Conservation (phyloP, 1,140 invertebrate species). For the Planococcus citri region DNA sequence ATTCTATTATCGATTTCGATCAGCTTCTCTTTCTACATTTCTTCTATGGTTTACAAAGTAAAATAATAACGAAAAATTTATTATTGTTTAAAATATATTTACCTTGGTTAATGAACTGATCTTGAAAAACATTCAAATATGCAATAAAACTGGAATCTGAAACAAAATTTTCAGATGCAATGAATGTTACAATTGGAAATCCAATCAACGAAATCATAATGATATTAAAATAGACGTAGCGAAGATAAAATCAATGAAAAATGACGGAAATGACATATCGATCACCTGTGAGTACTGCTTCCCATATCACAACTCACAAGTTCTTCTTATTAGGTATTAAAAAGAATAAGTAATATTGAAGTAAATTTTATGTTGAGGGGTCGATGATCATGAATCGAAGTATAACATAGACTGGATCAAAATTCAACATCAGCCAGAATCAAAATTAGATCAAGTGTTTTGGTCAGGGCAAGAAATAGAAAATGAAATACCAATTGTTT, state of each 20-base stretch:
- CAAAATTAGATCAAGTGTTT: neutral
- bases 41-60: no score
- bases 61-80: no score
- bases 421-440: neutral
- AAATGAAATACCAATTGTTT: neutral
- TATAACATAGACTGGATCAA: conserved; percentile 21
- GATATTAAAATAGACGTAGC: neutral
- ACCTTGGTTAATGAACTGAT: neutral
- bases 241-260: neutral
- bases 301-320: no score
- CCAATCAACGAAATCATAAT: neutral
- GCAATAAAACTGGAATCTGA: neutral
- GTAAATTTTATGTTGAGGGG: conserved; percentile 12
- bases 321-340: no score
- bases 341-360: no score
- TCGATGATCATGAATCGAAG: conserved; percentile 21
- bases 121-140: neutral
- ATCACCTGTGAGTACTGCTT: neutral
- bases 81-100: neutral
- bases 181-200: neutral
- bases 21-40: no score
- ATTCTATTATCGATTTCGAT: no score
- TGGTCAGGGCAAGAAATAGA: neutral
- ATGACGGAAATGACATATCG: neutral
- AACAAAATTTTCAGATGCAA: neutral